Percentiles rank a stretch among this genome's conserved stretches.
Conservation (phyloP, 2,888 invertebrate species). For the Ophioninae sp. region DNA sequence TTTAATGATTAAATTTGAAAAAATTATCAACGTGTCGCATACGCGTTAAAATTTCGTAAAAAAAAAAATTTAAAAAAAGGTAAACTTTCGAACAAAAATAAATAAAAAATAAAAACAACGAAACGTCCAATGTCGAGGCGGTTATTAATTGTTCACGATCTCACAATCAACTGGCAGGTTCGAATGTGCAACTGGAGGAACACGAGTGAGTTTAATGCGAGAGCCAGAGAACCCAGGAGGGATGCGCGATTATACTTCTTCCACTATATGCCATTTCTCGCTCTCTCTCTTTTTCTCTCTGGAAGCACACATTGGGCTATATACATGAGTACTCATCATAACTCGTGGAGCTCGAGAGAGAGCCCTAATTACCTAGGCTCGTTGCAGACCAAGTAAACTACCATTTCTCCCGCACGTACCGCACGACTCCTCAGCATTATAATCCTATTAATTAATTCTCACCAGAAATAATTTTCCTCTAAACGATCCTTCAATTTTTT, state of each 20-base stretch:
- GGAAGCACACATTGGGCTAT: neutral
- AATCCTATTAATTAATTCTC: constrained; percentile 48
- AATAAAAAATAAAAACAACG: too few relatives aligned
- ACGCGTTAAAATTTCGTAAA: neutral
- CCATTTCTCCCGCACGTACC: constrained; percentile 27
- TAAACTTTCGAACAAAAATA: neutral
- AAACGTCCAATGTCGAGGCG: constrained; percentile 46
- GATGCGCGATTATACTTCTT: constrained; percentile 63
- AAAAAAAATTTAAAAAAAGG: too few relatives aligned
- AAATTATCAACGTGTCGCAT: neutral
- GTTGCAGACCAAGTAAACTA: constrained; percentile 42
- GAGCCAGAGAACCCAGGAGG: constrained; percentile 63
- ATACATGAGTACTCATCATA: constrained; percentile 22
- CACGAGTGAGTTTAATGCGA: constrained; percentile 61
- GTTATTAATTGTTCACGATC: constrained; percentile 77
- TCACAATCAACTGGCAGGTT: constrained; percentile 71
- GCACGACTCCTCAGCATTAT: constrained; percentile 30
- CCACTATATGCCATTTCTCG: constrained; percentile 58
- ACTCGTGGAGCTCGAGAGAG: constrained; percentile 36
- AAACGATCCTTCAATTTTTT: constrained; percentile 21
- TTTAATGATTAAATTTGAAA: too few relatives aligned
- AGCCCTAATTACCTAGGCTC: constrained; percentile 58
- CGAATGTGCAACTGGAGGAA: constrained; percentile 64
- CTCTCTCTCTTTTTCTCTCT: constrained; percentile 60
- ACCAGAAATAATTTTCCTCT: constrained; percentile 3